Evolutionary conservation across 92 coral and sea anemone species (phyloP).

Genomic region (Virgularia gustaviana): DNA sequence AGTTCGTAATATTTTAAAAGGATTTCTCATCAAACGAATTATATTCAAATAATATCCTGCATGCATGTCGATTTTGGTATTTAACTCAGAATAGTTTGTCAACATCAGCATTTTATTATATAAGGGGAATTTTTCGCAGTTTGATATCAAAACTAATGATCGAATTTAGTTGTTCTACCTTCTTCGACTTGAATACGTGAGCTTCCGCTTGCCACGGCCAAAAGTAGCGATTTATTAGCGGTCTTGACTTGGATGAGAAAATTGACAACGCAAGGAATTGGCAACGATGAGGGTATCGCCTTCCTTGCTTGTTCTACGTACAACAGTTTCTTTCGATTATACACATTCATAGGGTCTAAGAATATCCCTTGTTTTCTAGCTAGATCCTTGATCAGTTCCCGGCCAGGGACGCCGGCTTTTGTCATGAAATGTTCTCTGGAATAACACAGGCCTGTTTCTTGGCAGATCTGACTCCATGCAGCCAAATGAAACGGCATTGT

Average conservation of each 20-base stretch:
- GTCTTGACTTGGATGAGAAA: constrained; percentile 71
- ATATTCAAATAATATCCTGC: too few species aligned
- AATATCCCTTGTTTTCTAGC: constrained; percentile 79
- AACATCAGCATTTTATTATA: too few species aligned
- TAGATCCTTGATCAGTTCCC: constrained; percentile 68
- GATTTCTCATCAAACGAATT: too few species aligned
- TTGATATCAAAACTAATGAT: too few species aligned
- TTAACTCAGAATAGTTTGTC: too few species aligned
- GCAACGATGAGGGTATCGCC: constrained; percentile 49
- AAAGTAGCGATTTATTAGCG: constrained; percentile 57
- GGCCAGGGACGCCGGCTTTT: constrained; percentile 94
- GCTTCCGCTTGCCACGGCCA: constrained; percentile 95
- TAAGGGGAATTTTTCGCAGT: too few species aligned
- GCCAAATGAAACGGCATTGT: constrained; percentile 96
- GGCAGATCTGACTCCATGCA: constrained; percentile 91
- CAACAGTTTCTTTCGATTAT: constrained; percentile 73
- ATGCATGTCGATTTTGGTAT: too few species aligned
- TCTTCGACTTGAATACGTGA: constrained; percentile 80
- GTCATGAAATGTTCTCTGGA: constrained; percentile 74
- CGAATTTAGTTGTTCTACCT: too few species aligned
- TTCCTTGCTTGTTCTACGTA: constrained; percentile 51
- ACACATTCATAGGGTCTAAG: constrained; percentile 71
- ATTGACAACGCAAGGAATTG: constrained; percentile 75
- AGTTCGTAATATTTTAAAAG: too few species aligned
- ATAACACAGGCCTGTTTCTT: constrained; percentile 80